Percentiles rank a stretch among this genome's conserved stretches.
phyloP scores from a whole-genome alignment of 2,888 invertebrate species.

The Cylindroiulus punctatus region DNA sequence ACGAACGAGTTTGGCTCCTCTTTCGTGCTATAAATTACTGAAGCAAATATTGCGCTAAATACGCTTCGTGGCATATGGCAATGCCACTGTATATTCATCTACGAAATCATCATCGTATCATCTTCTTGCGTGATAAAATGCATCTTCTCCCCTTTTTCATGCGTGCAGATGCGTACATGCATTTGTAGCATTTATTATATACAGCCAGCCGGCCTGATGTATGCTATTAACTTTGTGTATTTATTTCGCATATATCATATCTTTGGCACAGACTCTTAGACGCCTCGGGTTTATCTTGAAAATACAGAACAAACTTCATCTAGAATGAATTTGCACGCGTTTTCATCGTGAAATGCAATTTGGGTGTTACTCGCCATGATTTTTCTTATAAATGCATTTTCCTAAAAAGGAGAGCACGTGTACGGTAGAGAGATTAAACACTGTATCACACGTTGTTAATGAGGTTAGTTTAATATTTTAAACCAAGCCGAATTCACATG shows the following conservation, averaged over 20 bases:
- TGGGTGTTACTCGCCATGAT: neutral
- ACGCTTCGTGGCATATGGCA: neutral
- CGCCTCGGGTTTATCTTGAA: slow-evolving; percentile 20
- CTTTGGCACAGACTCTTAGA: neutral
- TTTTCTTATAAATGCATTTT: neutral
- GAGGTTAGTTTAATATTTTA: neutral
- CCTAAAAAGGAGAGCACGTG: neutral
- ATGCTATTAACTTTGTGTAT: slow-evolving; percentile 12
- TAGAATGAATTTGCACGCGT: neutral
- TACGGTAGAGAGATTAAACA: neutral
- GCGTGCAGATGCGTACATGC: slow-evolving; percentile 26
- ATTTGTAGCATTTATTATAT: slow-evolving; percentile 35
- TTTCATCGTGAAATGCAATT: neutral
- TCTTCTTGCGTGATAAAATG: slow-evolving; percentile 19
- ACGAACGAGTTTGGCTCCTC: neutral
- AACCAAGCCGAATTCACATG: neutral
- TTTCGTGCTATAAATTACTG: slow-evolving; percentile 4
- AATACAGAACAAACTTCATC: slow-evolving; percentile 12
- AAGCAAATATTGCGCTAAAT: neutral
- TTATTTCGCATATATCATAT: slow-evolving; percentile 38
- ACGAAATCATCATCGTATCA: slow-evolving; percentile 16
- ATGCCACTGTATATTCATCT: neutral
- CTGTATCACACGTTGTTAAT: neutral
- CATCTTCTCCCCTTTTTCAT: neutral
- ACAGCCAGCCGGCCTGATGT: neutral